Evolutionary conservation across 2,888 invertebrate species (phyloP).

Genomic region (Chloroclystis v-ata): DNA sequence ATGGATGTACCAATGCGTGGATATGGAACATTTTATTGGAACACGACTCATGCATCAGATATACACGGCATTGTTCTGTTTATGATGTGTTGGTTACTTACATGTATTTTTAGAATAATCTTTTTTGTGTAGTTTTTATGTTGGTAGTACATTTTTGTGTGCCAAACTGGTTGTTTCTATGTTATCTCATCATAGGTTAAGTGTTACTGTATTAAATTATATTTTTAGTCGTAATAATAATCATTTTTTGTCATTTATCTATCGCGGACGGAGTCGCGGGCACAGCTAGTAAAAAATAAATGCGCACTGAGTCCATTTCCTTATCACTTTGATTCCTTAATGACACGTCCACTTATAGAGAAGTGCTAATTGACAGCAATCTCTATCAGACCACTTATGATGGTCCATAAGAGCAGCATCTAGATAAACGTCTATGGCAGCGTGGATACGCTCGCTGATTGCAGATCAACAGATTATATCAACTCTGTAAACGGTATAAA

Average conservation of each 20-base stretch:
- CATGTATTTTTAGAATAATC: not conserved
- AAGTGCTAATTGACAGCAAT: conserved; percentile 10
- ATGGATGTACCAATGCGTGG: conserved; percentile 16
- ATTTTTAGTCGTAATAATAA: too few relatives aligned
- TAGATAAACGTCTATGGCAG: conserved; percentile 5
- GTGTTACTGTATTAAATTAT: too few relatives aligned
- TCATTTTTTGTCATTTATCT: too few relatives aligned
- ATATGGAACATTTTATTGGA: conserved; percentile 13
- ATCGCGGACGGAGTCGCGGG: too few relatives aligned
- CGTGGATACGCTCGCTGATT: conserved; percentile 7
- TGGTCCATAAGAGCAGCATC: conserved; percentile 4
- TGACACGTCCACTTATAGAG: not conserved
- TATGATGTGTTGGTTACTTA: not conserved
- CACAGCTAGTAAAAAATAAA: too few relatives aligned
- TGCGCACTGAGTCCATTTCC: too few relatives aligned
- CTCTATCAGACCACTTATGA: conserved; percentile 10
- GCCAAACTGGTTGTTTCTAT: too few relatives aligned
- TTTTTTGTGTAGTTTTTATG: too few relatives aligned
- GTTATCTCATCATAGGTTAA: too few relatives aligned
- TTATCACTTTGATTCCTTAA: not conserved
- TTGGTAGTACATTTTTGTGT: too few relatives aligned
- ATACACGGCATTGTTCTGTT: conserved; percentile 1
- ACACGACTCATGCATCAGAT: conserved; percentile 7
- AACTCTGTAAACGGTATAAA: conserved; percentile 6
- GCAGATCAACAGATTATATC: conserved; percentile 15